phyloP scores from a whole-genome alignment of 1,140 invertebrate species.

The Trachymyrmex septentrionalis region DNA sequence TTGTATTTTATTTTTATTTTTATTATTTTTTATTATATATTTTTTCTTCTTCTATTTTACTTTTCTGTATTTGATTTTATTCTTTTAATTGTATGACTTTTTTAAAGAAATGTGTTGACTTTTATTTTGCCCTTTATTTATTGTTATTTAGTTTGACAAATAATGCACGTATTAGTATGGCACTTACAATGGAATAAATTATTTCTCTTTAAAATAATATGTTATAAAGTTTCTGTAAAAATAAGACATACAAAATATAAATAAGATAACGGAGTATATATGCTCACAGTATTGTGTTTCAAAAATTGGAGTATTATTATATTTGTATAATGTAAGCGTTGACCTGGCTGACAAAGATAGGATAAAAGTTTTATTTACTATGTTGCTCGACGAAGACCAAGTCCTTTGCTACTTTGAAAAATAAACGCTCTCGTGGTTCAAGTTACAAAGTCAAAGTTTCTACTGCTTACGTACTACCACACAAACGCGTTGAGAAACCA shows the following conservation, averaged over 20 bases:
- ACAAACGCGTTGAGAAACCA: background rate
- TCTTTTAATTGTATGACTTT: too few species aligned
- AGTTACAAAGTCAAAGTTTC: conserved; percentile 50
- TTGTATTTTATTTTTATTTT: too few species aligned
- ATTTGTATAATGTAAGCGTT: background rate
- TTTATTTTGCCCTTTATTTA: too few species aligned
- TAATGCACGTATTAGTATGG: conserved; percentile 17
- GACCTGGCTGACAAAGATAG: background rate
- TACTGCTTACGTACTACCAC: background rate
- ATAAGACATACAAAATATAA: conserved; percentile 14
- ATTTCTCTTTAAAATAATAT: conserved; percentile 6
- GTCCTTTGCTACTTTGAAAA: conserved; percentile 16
- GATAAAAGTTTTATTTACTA: background rate
- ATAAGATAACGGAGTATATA: background rate
- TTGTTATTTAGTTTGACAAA: background rate
- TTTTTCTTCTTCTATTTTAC: too few species aligned
- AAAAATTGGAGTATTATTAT: background rate
- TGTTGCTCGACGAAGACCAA: background rate
- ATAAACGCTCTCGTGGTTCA: background rate
- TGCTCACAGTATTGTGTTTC: background rate
- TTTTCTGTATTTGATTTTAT: too few species aligned
- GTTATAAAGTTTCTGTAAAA: background rate
- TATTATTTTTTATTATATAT: too few species aligned
- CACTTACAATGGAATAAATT: conserved; percentile 53
- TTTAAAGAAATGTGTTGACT: too few species aligned